Percentiles rank a stretch among this genome's conserved stretches.
These are phyloP conservation scores for Drosophila kohkoa DNA, from an alignment of 1,140 invertebrate species.

Conservation along the genomic window DNA sequence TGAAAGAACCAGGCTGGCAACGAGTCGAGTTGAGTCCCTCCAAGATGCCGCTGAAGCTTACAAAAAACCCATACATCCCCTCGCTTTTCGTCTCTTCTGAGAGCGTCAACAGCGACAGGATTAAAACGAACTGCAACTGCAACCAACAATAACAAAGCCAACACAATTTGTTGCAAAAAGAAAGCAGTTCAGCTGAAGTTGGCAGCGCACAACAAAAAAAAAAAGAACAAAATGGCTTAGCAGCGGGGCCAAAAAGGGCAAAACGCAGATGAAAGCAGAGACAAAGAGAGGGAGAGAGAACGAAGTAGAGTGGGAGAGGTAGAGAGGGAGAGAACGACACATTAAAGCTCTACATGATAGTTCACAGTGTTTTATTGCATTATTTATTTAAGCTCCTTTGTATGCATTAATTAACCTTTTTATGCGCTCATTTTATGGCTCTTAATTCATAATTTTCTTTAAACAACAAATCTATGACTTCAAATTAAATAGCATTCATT, in stretches of 20 bases:
- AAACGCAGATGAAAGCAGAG: not conserved
- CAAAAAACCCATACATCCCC: not conserved
- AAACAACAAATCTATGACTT: too few species aligned
- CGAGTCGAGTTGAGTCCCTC: slow-evolving; percentile 7
- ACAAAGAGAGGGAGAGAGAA: not conserved
- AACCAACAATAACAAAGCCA: slow-evolving; percentile 52
- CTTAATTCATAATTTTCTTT: too few species aligned
- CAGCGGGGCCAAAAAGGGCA: not conserved
- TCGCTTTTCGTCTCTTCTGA: too few species aligned
- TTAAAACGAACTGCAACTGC: slow-evolving; percentile 38
- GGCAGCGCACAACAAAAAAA: slow-evolving; percentile 22
- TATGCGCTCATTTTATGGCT: too few species aligned
- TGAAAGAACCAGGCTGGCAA: slow-evolving; percentile 39
- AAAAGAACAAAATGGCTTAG: not conserved
- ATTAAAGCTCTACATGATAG: too few species aligned
- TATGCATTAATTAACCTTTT: too few species aligned
- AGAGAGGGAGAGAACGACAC: not conserved
- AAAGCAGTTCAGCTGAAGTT: slow-evolving; percentile 44
- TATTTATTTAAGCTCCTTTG: too few species aligned
- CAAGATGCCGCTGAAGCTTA: not conserved
- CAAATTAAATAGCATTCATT: too few species aligned
- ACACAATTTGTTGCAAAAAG: slow-evolving; percentile 48
- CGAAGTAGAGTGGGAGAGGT: not conserved
- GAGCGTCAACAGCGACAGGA: slow-evolving; percentile 17
- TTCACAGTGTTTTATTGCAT: too few species aligned